Evolutionary conservation across 2,888 invertebrate species (phyloP), one percentile per base, ranked within the genome.

Genomic region (Leptopterna dolabrata): DNA sequence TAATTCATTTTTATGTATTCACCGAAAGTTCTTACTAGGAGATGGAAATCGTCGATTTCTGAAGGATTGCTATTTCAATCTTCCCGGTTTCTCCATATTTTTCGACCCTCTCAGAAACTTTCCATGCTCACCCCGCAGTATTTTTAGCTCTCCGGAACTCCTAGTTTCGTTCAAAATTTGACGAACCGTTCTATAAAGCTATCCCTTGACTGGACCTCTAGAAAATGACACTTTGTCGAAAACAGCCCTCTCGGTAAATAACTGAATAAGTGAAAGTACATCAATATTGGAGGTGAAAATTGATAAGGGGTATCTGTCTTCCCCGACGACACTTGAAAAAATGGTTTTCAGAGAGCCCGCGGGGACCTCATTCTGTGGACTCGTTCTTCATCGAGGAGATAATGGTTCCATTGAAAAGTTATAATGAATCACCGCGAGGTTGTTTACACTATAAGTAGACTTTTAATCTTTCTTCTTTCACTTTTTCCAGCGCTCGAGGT

Each of bases 381-480:
- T 19, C 6, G n/a, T 7, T 55, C 55, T 11, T n/a, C 76, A 13
- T 29, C 36, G 36, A 14, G 36, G 76, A 76, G 76, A 76, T 76
- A 76, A 76, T 76, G 76, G 19, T 36, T 76, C 45, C 45, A 78
- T 78, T 78, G 78, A 78, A 78, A 78, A 78, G 78, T 78, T 78
- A 78, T 78, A 78, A 78, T 78, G 78, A 78, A 78, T 78, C 45
- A 78, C 45, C 45, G 41, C 78, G 78, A 24, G 78, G 45, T 2
- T 78, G 78, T 78, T 78, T 78, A 78, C 78, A 45, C 43, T 43
- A 78, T 13, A 43, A 78, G 24, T 43, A 78, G 45, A 14, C 45
- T 27, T 76, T 76, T 76, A 76, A 76, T 76, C 76, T 76, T 36
- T 19, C 45, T 78, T 78, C 45, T 24, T 78, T 78, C 43, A 45